Conservation (phyloP, 1,140 invertebrate species). For the Aphelenchoides besseyi region DNA sequence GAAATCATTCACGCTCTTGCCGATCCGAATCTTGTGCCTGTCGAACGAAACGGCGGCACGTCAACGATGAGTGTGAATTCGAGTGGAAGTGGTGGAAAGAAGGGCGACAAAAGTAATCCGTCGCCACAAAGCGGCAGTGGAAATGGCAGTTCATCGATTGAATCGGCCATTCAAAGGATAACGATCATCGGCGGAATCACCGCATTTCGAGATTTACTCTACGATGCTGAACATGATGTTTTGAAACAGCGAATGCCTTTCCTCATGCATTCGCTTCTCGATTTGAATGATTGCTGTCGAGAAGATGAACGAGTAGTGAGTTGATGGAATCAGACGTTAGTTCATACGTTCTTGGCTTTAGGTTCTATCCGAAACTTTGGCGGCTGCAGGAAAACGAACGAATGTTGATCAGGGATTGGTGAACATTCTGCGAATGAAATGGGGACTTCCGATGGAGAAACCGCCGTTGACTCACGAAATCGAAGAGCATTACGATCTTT, state of each 20-base stretch:
- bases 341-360: neutral
- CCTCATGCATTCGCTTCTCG: slow-evolving; percentile 84
- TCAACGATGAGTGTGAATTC: slow-evolving; percentile 19
- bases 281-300: slow-evolving; percentile 85
- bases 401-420: slow-evolving; percentile 91
- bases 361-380: slow-evolving; percentile 77
- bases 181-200: slow-evolving; percentile 96
- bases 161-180: slow-evolving; percentile 79
- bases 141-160: slow-evolving; percentile 37
- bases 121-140: slow-evolving; percentile 14
- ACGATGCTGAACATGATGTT: slow-evolving; percentile 85
- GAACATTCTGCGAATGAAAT: slow-evolving; percentile 67
- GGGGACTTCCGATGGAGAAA: slow-evolving; percentile 3
- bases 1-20: slow-evolving; percentile 77
- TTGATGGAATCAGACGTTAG: neutral
- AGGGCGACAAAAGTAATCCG: slow-evolving; percentile 17
- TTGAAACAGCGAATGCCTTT: slow-evolving; percentile 93
- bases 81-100: slow-evolving; percentile 28
- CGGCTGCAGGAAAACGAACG: slow-evolving; percentile 83
- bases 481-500: slow-evolving; percentile 87
- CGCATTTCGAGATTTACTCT: slow-evolving; percentile 85
- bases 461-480: slow-evolving; percentile 61
- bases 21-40: slow-evolving; percentile 65
- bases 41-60: slow-evolving; percentile 17
- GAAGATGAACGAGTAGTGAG: slow-evolving; percentile 77